phyloP scores from a whole-genome alignment of 2,888 invertebrate species.

The Amblyjoppa proteus region DNA sequence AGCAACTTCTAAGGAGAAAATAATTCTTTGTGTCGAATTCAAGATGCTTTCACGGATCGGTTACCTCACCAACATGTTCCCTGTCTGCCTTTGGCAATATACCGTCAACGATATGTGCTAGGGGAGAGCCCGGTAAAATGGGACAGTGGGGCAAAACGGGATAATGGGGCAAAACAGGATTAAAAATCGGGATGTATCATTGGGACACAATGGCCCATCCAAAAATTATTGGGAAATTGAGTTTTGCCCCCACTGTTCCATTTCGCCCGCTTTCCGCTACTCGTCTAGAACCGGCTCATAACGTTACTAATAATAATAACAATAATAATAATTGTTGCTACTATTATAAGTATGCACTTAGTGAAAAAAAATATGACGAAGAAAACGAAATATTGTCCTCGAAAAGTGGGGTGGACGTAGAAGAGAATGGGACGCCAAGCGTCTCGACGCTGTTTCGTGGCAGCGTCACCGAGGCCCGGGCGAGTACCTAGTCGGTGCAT shows the following conservation, averaged over 20 bases:
- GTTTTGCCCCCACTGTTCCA: no score
- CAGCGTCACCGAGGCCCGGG: slow-evolving; percentile 51
- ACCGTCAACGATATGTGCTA: neutral
- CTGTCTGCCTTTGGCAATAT: neutral
- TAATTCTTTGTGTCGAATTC: neutral
- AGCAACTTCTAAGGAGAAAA: neutral
- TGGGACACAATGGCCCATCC: no score
- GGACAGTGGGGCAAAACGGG: no score
- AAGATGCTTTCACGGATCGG: neutral
- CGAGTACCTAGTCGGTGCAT: slow-evolving; percentile 21
- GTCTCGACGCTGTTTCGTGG: neutral
- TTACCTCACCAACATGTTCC: neutral
- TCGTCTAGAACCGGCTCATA: no score
- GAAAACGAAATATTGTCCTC: neutral
- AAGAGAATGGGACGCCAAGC: slow-evolving; percentile 8
- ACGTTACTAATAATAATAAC: neutral
- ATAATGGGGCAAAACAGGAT: no score
- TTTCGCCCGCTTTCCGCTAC: no score
- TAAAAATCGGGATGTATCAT: no score
- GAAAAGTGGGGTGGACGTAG: neutral
- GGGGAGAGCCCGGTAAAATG: no score
- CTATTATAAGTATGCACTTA: neutral
- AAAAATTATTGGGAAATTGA: no score
- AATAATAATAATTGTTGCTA: no score
- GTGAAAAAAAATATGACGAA: neutral